phyloP scores from a whole-genome alignment of 30 jellyfish, hydroid and myxozoan genomes.

The Pseudorhiza aurosa region DNA sequence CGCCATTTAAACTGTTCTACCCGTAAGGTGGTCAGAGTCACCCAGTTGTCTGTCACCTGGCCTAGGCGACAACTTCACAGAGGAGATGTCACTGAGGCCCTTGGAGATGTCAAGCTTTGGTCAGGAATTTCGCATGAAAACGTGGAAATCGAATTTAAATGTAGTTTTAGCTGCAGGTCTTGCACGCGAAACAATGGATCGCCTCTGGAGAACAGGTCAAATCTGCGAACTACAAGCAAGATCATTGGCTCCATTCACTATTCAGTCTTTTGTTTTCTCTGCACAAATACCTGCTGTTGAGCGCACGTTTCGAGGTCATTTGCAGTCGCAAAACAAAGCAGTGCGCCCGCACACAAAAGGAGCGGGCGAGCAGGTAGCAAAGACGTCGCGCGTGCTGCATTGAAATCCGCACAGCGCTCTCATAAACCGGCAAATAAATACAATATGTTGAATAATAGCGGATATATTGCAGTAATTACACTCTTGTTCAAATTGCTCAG shows the following conservation, averaged over 20 bases:
- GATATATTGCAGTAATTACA: neutral
- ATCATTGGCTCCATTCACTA: conserved; percentile 22
- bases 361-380: conserved; percentile 12
- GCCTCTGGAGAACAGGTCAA: conserved; percentile 41
- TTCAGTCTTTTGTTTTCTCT: conserved; percentile 32
- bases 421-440: neutral
- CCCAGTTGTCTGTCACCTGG: too few species aligned
- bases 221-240: conserved; percentile 30
- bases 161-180: neutral
- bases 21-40: too few species aligned
- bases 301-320: conserved; percentile 39
- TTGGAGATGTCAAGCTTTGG: too few species aligned
- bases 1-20: too few species aligned
- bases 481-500: neutral
- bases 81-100: too few species aligned
- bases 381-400: conserved; percentile 40
- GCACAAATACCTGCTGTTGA: conserved; percentile 14
- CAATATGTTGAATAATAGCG: neutral
- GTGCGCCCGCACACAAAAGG: neutral
- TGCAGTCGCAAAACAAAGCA: conserved; percentile 26
- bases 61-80: too few species aligned
- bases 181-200: neutral
- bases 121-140: too few species aligned
- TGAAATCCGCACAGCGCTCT: conserved; percentile 8
- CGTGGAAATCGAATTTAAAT: neutral